A percentile compares a stretch with the other conserved stretches of the same genome.
These are phyloP conservation scores for Erpornis zantholeuca DNA, from an alignment of 2,113 vertebrate species.

Conservation along the genomic window DNA sequence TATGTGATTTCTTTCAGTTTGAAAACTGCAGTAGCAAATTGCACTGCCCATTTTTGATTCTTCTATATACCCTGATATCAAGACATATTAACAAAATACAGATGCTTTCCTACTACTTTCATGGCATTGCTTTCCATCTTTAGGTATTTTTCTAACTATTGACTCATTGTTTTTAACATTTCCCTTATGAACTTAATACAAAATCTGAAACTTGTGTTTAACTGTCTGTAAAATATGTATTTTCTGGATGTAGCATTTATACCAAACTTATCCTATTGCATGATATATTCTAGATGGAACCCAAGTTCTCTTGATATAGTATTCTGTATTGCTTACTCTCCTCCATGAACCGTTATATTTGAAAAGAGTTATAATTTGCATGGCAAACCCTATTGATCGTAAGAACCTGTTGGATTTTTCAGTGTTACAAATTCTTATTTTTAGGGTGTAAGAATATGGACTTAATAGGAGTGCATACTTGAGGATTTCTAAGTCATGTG, in stretches of 20 bases:
- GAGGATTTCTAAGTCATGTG: not conserved
- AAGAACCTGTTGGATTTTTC: slow-evolving; percentile 27
- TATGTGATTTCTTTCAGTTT: not conserved
- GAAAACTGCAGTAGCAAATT: not conserved
- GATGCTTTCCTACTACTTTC: not conserved
- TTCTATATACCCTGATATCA: not conserved
- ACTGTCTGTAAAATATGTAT: not conserved
- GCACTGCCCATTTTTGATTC: not conserved
- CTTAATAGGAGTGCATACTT: not conserved
- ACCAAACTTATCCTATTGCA: not conserved
- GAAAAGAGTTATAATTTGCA: not conserved
- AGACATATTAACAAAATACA: not conserved
- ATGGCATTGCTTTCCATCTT: not conserved
- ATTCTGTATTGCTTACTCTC: not conserved
- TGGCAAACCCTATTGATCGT: not conserved
- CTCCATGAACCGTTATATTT: not conserved
- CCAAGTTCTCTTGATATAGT: not conserved
- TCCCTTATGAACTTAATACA: not conserved
- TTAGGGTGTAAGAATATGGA: not conserved
- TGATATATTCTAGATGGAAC: not conserved
- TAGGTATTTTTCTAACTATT: slow-evolving; percentile 26
- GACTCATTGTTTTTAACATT: slow-evolving; percentile 42
- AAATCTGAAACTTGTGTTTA: slow-evolving; percentile 22
- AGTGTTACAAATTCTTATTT: not conserved
- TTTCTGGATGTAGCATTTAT: not conserved